Evolutionary conservation across 2,113 vertebrate species (phyloP), one percentile per base, ranked within the genome.

Genomic region (Hippoglossus stenolepis): DNA sequence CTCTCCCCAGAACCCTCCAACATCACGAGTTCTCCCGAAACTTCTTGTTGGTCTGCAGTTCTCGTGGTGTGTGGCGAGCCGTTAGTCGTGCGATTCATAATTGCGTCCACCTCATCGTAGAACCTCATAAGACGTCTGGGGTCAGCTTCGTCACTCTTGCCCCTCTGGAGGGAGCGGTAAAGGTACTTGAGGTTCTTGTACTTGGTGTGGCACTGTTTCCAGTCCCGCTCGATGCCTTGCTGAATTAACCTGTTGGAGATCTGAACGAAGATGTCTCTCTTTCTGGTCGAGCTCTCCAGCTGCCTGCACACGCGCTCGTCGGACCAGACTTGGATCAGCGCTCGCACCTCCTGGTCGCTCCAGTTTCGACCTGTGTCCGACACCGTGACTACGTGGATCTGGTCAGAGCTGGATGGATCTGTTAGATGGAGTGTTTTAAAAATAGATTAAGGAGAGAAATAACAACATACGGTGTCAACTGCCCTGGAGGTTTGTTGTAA

Each of bases 161-260:
- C 95, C 63, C 95, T 96, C 73, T 96, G 95, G 47, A 96, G 91
- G 20, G 95, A 94, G 0, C 95, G 94, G 80, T 97, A 96, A 65
- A 97, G 92, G 3, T 96, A 97, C 92, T 97, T 97, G 62, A 97
- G 94, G 88, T 96, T 97, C 85, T 96, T 97, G 90, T 96, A 96
- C 85, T 97, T 97, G 3, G 95, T 96, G 67, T 92, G 94, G 73
- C 96, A 97, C 75, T 97, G 95, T 78, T 97, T 98, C 96, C 95
- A 96, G 92, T 97, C 96, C 11, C 95, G 95, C 7, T 97, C 95
- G 26, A 96, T 95, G 62, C 96, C 95, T 58, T 94, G 90, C 79
- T 95, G 94, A 92, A 94, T 90, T 66, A 97, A 65, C 82, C 94
- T 93, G 85, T 92, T 94, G 61, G 96, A 95, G 85, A 95, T 97